Base-by-base conservation (phyloP, 2,888 invertebrate genomes). In the Spisula subtruncata region DNA sequence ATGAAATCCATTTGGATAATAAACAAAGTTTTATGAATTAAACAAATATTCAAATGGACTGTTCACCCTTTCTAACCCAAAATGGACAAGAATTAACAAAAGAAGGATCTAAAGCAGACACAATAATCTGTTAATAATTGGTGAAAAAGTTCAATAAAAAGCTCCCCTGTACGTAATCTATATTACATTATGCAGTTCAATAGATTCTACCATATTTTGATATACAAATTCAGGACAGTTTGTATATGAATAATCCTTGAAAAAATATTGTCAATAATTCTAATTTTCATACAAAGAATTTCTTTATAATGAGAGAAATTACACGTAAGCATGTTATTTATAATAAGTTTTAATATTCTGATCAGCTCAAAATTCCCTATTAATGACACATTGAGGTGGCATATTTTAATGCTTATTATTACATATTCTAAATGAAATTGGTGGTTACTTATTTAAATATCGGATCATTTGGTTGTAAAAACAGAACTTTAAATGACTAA, bases 251-350 rank as follows among this genome's bases (percentile, higher is more conserved):
- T 75, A 80, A 54, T 56, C 80, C 85, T 56, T 80, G 56, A 14
- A 25, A 85, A 80, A 80, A 85, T 80, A 85, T 85, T 85, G 35
- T 35, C 79, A 85, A 56, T 85, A 85, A 56, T 85, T 80, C 75
- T 32, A 32, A 75, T 75, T 75, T 75, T 35, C 35, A 75, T 75
- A 75, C 16, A 75, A 75, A 35, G 25, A 32, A 46, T 18, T 81
- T 48, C 81, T 81, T 46, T 25, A 46, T 81, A 81, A 81, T 81
- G 48, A 81, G 81, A 18, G 18, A 32, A 75, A 75, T 35, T 75
- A 75, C 75, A 35, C 4, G 25, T 71, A 71, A 71, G 32, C 16
- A 75, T 75, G 75, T 75, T 75, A 16, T 75, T 35, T 32, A 12
- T 35, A 75, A 32, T 35, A 75, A 75, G 18, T 16, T 35, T 75